Evolutionary conservation across 2,113 vertebrate genomes (phyloP), one percentile per base, ranked within the genome.

Genomic region (Eublepharis macularius): DNA sequence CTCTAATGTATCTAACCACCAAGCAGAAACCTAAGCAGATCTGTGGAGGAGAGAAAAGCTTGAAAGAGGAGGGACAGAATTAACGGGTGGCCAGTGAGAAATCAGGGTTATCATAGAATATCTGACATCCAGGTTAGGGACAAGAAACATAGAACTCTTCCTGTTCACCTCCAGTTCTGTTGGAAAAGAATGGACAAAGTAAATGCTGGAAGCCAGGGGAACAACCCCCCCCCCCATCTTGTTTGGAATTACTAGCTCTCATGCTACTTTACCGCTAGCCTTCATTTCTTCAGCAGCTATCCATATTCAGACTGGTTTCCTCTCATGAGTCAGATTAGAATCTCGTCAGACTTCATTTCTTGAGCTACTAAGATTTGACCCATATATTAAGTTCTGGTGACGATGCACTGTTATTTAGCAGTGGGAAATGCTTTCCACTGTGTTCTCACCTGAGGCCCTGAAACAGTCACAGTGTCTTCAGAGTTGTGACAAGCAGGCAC

Each of bases 401-500:
- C 65, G 11, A 74, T 7, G 65, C 10, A 26, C 19, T 24, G 39
- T 17, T 49, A 39, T 2, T 13, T 12, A 80, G 34, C 76, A 45
- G 39, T 19, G 19, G 36, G 41, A 49, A 63, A 47, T 43, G 14
- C 4, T 74, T 83, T 14, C 47, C 12, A 29, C 1, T 82, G 6
- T 41, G 45, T 90, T 17, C 94, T 90, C 81, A 99, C 99, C 98
- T 97, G 95, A 89, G 98, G 97, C 17, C 99, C 98, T 0, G 98
- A 99, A 95, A 99, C 90, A 85, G 98, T 99, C 90, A 99, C 98
- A 0, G 98, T 98, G 88, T 99, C 98, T 87, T 98, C 97, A 1
- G 97, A 96, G 43, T 99, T 99, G 94, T 99, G 99, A 92, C 99
- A 99, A 66, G 99, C 98, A 1, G 98, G 98, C 21, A 99, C 98